A percentile compares a stretch with the other conserved stretches of the same genome.
Evolutionary conservation across 2,888 invertebrate species (phyloP).

Genomic region (Gymnocheta viridis): DNA sequence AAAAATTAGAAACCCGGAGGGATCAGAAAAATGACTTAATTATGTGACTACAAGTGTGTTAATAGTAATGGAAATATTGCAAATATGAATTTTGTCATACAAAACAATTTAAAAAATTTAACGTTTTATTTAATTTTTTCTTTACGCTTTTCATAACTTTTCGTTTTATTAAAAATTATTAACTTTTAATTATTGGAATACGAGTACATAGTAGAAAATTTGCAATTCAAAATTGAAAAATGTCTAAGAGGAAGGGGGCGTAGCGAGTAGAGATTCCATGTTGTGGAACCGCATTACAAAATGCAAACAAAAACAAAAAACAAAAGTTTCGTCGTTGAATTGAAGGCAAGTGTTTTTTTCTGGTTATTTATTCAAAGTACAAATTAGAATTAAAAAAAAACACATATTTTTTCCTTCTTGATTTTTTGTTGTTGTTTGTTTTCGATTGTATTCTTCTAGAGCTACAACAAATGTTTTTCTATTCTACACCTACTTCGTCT

Average conservation of each 20-base stretch:
- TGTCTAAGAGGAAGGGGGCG: background rate
- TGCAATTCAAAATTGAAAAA: too few species aligned
- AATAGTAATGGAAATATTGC: too few species aligned
- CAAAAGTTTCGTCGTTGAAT: background rate
- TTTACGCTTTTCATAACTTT: too few species aligned
- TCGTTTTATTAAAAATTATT: too few species aligned
- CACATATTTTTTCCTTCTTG: background rate
- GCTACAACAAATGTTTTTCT: slow-evolving; percentile 1
- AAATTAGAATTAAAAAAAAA: background rate
- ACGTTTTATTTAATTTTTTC: too few species aligned
- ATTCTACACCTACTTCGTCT: slow-evolving; percentile 11
- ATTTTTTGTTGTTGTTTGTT: background rate
- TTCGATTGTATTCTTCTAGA: background rate
- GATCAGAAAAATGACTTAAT: too few species aligned
- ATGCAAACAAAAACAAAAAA: background rate
- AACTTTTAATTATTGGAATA: too few species aligned
- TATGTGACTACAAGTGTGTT: too few species aligned
- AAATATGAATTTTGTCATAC: too few species aligned
- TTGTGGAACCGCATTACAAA: background rate
- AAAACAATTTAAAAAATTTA: too few species aligned
- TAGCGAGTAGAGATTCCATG: background rate
- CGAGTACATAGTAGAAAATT: too few species aligned
- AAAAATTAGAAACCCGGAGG: too few species aligned
- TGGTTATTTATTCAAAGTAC: background rate
- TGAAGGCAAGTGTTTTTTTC: background rate